These are phyloP conservation scores for Oscheius sp. DNA, from an alignment of 2,888 invertebrate genomes.

Conservation along the genomic window DNA sequence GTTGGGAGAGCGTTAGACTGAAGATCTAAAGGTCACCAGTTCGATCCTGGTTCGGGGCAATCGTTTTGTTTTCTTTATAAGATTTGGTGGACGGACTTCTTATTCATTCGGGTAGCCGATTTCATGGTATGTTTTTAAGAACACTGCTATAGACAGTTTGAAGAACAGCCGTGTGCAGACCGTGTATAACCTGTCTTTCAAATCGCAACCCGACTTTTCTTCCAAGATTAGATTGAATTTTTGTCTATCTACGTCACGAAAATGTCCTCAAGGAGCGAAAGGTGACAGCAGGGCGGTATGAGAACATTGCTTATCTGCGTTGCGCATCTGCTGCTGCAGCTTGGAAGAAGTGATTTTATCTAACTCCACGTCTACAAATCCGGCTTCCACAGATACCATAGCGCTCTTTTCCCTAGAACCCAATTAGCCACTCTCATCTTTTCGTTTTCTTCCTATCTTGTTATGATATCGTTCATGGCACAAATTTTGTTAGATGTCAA, in stretches of 20 bases:
- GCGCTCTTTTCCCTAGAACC: neutral
- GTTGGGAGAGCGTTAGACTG: slow-evolving; percentile 71
- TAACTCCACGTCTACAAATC: slow-evolving; percentile 29
- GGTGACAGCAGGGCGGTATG: slow-evolving; percentile 4
- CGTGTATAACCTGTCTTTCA: no score
- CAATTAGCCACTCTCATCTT: neutral
- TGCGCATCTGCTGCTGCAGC: slow-evolving; percentile 24
- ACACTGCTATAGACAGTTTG: no score
- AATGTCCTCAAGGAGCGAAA: slow-evolving; percentile 1
- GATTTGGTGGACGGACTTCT: no score
- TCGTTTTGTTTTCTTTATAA: neutral
- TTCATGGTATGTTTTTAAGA: no score
- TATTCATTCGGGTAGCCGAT: no score
- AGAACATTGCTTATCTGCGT: slow-evolving; percentile 16
- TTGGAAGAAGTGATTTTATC: slow-evolving; percentile 28
- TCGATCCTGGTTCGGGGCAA: slow-evolving; percentile 39
- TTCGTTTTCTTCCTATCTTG: neutral
- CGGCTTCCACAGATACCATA: slow-evolving; percentile 16
- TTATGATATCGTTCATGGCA: neutral
- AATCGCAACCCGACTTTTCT: no score
- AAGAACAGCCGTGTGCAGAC: no score
- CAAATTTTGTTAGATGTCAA: neutral
- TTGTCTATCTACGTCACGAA: slow-evolving; percentile 7
- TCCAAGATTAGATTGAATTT: neutral
- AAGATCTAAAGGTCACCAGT: slow-evolving; percentile 69